These are phyloP conservation scores for Chymomyza caudatula DNA, from an alignment of 2,888 invertebrate genomes.

Conservation along the genomic window DNA sequence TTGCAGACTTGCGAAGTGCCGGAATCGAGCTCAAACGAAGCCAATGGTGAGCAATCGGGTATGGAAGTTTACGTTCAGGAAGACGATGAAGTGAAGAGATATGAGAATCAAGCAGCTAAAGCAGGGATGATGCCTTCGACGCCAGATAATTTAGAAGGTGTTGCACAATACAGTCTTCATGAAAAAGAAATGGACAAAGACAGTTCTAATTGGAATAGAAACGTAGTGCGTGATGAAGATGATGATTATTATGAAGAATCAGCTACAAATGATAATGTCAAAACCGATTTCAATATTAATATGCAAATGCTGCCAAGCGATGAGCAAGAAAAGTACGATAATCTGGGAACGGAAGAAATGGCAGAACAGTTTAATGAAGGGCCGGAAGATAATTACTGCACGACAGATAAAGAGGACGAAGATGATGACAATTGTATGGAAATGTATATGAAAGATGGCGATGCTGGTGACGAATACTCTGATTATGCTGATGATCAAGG, in stretches of 20 bases:
- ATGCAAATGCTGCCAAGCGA: neutral
- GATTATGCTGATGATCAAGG: neutral
- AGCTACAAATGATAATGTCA: neutral
- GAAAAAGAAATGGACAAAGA: neutral
- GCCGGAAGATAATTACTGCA: too few species aligned
- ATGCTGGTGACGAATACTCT: constrained; percentile 10
- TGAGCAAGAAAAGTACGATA: neutral
- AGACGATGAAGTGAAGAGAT: neutral
- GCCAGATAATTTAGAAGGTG: too few species aligned
- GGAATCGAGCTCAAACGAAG: neutral
- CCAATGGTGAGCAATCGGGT: too few species aligned
- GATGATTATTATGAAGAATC: neutral
- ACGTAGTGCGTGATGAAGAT: neutral
- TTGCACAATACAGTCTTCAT: neutral
- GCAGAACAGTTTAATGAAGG: neutral
- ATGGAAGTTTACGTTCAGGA: neutral
- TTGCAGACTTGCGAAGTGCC: neutral
- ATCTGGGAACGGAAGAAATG: neutral
- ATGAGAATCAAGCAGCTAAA: neutral
- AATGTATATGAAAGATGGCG: neutral
- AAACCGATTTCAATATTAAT: neutral
- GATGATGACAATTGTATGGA: neutral
- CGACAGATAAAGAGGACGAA: too few species aligned
- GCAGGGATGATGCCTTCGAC: too few species aligned
- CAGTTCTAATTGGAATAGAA: neutral